Evolutionary conservation across 30 jellyfish, hydroid and myxozoan genomes (phyloP), one percentile per base, ranked within the genome.

Genomic region (Catostylus mosaicus): DNA sequence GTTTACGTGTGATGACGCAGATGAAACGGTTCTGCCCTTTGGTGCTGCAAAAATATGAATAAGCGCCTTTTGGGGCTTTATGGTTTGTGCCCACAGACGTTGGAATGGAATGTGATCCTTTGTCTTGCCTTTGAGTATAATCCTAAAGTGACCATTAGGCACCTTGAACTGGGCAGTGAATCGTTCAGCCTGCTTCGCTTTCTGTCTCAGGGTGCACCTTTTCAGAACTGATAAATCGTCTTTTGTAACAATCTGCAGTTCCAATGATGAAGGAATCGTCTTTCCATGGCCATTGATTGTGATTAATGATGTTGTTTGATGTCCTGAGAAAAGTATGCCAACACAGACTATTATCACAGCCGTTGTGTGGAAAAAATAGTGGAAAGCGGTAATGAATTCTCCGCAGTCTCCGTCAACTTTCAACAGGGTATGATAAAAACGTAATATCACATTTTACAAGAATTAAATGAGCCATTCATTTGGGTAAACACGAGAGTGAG

Each of bases 1-100:
- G n/a, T n/a, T n/a, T n/a, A n/a, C n/a, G 56, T 8, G 73, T 22
- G 37, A 45, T 3, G 59, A 34, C n/a, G 74, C 36, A 30, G 38
- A 37, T 3, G 75, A n/a, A 26, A 52, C 11, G 0, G 20, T 40
- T 22, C 52, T 24, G 29, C 87, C 87, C 11, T 77, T 30, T 11
- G 87, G 87, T 56, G 87, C 76, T 20, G 87, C 26, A 18, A 75
- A 54, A 30, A 75, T 40, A 36, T 75, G 77, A 9, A 75, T 33
- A 16, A 75, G 22, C 30, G 40, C 64, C 1, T 27, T 27, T 22
- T 29, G 23, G 14, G 84, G 54, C 22, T 73, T 73, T 30, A 73
- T 54, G 36, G 27, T 47, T 0, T 33, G 67, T 45, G 43, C n/a
- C 30, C 60, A 31, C 34, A 51, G 18, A 9, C 84, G 67, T 10